These are phyloP conservation scores for Apodemia mormo DNA, from an alignment of 2,888 invertebrate species.

Conservation along the genomic window DNA sequence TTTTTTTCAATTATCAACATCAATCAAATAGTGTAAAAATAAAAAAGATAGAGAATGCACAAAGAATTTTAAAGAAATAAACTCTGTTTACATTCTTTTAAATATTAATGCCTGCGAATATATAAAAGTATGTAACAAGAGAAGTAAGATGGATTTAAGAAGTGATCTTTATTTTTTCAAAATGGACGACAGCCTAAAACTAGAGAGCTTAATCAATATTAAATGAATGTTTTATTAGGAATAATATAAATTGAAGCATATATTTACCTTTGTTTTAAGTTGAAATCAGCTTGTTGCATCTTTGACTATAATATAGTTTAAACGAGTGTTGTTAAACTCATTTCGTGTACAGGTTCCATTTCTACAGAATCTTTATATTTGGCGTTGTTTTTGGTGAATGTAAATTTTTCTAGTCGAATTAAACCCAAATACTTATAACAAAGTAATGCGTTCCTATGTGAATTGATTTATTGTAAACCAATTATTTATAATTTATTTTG, in stretches of 20 bases:
- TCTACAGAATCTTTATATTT: conserved; percentile 56
- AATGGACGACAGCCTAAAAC: conserved; percentile 73
- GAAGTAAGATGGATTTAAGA: neutral
- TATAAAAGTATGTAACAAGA: neutral
- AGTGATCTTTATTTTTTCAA: conserved; percentile 53
- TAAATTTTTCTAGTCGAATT: conserved; percentile 72
- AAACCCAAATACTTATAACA: conserved; percentile 69
- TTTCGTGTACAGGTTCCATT: conserved; percentile 45
- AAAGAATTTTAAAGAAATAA: conserved; percentile 19
- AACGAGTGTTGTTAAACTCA: conserved; percentile 43
- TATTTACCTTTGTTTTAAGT: conserved; percentile 78
- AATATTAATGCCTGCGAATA: conserved; percentile 5
- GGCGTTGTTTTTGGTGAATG: conserved; percentile 51
- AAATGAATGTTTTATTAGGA: conserved; percentile 77
- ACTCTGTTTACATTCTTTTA: neutral
- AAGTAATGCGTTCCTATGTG: conserved; percentile 66
- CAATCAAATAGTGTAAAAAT: conserved; percentile 10
- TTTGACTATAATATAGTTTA: conserved; percentile 67
- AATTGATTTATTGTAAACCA: conserved; percentile 46
- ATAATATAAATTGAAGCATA: conserved; percentile 67
- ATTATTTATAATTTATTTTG: conserved; percentile 51
- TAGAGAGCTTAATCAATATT: conserved; percentile 78
- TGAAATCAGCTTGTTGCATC: conserved; percentile 75
- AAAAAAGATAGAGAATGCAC: conserved; percentile 26
- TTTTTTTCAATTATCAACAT: conserved; percentile 41